phyloP scores from a whole-genome alignment of 2,113 vertebrate genomes.

The Osmerus eperlanus region DNA sequence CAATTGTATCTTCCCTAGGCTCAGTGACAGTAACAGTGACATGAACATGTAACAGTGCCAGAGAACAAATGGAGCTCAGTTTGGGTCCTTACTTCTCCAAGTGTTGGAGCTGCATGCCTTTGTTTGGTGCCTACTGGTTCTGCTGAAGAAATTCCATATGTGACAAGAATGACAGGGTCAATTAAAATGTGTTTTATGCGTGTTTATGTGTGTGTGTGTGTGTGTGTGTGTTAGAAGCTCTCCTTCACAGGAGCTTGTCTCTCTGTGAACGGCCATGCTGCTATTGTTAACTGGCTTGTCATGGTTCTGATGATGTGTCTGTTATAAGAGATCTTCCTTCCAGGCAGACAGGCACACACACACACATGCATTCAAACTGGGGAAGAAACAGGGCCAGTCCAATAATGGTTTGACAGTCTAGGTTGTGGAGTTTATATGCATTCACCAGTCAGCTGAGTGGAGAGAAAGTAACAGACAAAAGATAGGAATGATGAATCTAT shows the following conservation, averaged over 20 bases:
- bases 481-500: too few species aligned
- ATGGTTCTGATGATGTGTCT: constrained; percentile 18
- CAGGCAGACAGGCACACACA: constrained; percentile 22
- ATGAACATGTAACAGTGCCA: background rate
- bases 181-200: background rate
- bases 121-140: background rate
- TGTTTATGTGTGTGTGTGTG: constrained; percentile 1
- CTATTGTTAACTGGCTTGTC: constrained; percentile 32
- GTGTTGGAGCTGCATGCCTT: background rate
- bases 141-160: too few species aligned
- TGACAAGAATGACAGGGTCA: too few species aligned
- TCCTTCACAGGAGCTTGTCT: constrained; percentile 41
- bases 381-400: background rate
- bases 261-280: constrained; percentile 29
- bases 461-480: too few species aligned
- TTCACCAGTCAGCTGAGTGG: too few species aligned
- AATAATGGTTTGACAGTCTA: background rate
- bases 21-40: background rate
- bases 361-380: constrained; percentile 33
- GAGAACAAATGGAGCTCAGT: background rate
- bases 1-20: too few species aligned
- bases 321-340: constrained; percentile 5
- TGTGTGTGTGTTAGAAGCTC: constrained; percentile 4
- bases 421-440: too few species aligned
- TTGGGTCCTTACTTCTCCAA: background rate